Evolutionary conservation across 2,113 vertebrate species (phyloP).

Genomic region (Azemiops feae): DNA sequence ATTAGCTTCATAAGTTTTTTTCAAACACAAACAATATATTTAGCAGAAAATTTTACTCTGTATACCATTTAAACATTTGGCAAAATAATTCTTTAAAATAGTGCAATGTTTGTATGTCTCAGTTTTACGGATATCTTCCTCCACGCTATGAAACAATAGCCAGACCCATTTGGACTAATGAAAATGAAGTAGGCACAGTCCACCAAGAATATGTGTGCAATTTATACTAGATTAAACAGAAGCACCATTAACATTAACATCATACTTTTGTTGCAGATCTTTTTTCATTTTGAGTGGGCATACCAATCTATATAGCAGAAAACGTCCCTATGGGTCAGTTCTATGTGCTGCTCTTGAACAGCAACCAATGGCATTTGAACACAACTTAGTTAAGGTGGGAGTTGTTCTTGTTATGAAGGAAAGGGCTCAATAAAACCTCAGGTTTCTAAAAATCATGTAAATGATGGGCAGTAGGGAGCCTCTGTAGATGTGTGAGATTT

Average conservation of each 20-base stretch:
- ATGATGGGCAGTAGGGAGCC: background rate
- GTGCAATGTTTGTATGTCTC: conserved; percentile 8
- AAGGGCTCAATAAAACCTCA: background rate
- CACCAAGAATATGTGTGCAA: background rate
- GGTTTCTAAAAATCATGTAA: background rate
- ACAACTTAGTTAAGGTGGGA: background rate
- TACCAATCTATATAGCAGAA: background rate
- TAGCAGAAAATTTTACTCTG: background rate
- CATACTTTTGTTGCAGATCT: background rate
- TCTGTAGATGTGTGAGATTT: background rate
- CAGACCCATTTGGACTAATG: background rate
- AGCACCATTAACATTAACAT: background rate
- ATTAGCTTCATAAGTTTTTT: background rate
- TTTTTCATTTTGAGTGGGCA: background rate
- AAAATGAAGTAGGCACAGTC: background rate
- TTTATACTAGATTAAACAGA: background rate
- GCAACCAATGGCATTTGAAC: background rate
- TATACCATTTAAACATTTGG: background rate
- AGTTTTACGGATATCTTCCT: background rate
- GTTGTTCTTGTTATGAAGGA: background rate
- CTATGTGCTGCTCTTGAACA: background rate
- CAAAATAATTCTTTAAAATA: conserved; percentile 8
- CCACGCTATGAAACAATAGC: background rate
- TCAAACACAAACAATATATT: background rate
- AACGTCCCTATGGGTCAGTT: background rate